A percentile compares a stretch with the other conserved stretches of the same genome.
phyloP scores from a whole-genome alignment of 1,140 invertebrate species.

The Microplitis demolitor region DNA sequence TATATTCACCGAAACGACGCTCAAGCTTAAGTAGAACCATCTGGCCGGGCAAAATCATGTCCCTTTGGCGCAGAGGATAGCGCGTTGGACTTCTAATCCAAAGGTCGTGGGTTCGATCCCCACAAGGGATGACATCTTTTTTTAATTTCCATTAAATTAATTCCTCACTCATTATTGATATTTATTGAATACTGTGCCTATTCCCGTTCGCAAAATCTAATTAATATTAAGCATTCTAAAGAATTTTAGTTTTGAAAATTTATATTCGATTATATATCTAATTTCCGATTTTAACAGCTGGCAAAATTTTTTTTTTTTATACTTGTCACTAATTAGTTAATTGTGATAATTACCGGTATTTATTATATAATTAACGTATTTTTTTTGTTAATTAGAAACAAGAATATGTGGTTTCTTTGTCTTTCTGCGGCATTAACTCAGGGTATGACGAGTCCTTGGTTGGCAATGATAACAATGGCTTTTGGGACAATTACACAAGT shows the following conservation, averaged over 20 bases:
- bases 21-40: background rate
- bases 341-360: background rate
- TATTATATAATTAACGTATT: background rate
- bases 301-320: too few relatives aligned
- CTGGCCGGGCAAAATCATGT: slow-evolving; percentile 33
- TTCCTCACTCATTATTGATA: background rate
- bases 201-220: too few relatives aligned
- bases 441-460: slow-evolving; percentile 57
- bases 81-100: slow-evolving; percentile 67
- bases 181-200: too few relatives aligned
- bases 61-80: slow-evolving; percentile 66
- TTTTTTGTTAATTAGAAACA: slow-evolving; percentile 45
- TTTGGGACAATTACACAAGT: slow-evolving; percentile 51
- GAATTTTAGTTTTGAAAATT: too few relatives aligned
- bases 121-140: slow-evolving; percentile 62
- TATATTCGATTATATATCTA: too few relatives aligned
- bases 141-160: background rate
- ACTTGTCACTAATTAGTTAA: too few relatives aligned
- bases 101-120: slow-evolving; percentile 67
- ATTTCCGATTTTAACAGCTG: too few relatives aligned
- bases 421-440: slow-evolving; percentile 53
- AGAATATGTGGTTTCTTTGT: slow-evolving; percentile 53
- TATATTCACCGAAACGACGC: background rate
- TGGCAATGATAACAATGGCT: slow-evolving; percentile 54
- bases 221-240: too few relatives aligned